Conservation (phyloP, 2,113 vertebrate genomes). For the Progne subis region DNA sequence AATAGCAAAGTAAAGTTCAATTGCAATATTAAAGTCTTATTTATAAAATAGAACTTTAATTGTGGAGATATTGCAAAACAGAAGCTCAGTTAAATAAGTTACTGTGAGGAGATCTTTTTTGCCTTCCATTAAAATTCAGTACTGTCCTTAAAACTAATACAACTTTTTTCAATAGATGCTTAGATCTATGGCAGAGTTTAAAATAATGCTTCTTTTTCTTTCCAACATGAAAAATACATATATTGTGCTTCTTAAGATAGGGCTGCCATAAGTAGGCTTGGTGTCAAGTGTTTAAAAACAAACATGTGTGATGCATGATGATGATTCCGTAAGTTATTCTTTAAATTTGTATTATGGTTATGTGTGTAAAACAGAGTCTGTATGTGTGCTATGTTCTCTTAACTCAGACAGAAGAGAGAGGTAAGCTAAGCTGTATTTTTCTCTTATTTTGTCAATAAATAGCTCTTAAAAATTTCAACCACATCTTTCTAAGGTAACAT, state of each 20-base stretch:
- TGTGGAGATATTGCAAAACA: neutral
- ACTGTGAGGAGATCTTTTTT: neutral
- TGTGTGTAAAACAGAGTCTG: neutral
- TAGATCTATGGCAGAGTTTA: neutral
- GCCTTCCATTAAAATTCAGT: neutral
- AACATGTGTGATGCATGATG: neutral
- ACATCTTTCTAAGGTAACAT: conserved; percentile 86
- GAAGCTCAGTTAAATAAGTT: neutral
- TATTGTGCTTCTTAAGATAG: neutral
- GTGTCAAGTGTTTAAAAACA: neutral
- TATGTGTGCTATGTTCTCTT: neutral
- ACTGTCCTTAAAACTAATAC: neutral
- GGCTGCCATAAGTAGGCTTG: neutral
- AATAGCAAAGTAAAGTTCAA: neutral
- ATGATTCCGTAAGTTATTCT: neutral
- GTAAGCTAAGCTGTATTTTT: neutral
- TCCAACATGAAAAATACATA: neutral
- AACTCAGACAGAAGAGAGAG: neutral
- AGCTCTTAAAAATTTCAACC: conserved; percentile 77
- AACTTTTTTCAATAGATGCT: neutral
- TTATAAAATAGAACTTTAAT: neutral
- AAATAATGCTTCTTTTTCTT: neutral
- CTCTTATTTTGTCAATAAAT: conserved; percentile 69
- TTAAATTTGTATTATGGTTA: neutral
- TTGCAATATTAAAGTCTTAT: neutral